Evolutionary conservation across 2,888 invertebrate species (phyloP).

Genomic region (Noctua pronuba): DNA sequence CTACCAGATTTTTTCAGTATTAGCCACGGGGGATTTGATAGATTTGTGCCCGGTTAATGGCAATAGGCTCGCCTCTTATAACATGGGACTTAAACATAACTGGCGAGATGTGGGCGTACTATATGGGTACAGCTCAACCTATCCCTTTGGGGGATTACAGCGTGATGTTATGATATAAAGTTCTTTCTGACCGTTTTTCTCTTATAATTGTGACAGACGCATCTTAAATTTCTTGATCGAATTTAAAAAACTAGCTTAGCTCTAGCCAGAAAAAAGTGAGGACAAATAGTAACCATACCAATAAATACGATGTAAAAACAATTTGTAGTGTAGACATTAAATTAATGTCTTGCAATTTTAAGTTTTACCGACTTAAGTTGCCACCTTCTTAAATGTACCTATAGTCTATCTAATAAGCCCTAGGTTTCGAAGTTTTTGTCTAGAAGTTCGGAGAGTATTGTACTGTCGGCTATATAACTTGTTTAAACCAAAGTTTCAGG

Average conservation of each 20-base stretch:
- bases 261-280: too few species aligned
- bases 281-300: not conserved
- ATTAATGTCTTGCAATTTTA: constrained; percentile 1
- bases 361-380: not conserved
- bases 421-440: not conserved
- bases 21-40: too few species aligned
- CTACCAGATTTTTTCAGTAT: too few species aligned
- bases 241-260: too few species aligned
- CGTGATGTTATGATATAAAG: not conserved
- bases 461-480: not conserved
- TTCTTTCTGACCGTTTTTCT: not conserved
- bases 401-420: constrained; percentile 16
- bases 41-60: not conserved
- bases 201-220: not conserved
- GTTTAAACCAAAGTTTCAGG: not conserved
- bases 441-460: constrained; percentile 2
- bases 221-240: not conserved
- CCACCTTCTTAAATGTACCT: not conserved
- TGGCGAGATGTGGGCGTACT: not conserved
- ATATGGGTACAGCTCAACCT: not conserved
- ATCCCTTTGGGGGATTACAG: not conserved
- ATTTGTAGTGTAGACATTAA: not conserved
- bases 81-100: not conserved
- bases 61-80: not conserved
- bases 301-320: not conserved